phyloP scores from a whole-genome alignment of 2,888 invertebrate species.

The Podotricha telesiphe region DNA sequence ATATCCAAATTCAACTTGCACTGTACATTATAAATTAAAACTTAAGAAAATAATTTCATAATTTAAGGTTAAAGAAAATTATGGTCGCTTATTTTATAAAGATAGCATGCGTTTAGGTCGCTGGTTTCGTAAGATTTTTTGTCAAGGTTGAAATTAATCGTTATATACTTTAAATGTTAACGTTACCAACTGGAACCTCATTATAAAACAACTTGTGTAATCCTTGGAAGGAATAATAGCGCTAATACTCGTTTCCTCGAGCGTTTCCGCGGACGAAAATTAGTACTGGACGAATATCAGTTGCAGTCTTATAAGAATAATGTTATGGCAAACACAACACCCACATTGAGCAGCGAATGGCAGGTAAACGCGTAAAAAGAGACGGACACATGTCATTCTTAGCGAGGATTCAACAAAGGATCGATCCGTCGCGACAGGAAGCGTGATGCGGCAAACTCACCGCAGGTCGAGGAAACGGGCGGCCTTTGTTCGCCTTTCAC shows the following conservation, averaged over 20 bases:
- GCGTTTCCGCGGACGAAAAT: slow-evolving; percentile 50
- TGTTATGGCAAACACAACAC: slow-evolving; percentile 53
- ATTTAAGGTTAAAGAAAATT: slow-evolving; percentile 53
- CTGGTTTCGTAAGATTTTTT: slow-evolving; percentile 69
- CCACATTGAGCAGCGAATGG: slow-evolving; percentile 60
- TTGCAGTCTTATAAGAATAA: slow-evolving; percentile 44
- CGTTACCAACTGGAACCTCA: slow-evolving; percentile 52
- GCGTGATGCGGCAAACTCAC: slow-evolving; percentile 74
- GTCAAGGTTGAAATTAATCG: slow-evolving; percentile 71
- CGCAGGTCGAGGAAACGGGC: slow-evolving; percentile 82
- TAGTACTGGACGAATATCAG: slow-evolving; percentile 35
- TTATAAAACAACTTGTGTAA: slow-evolving; percentile 49
- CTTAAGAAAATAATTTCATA: not conserved
- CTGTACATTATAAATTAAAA: not conserved
- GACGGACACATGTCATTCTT: slow-evolving; percentile 72
- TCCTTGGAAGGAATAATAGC: slow-evolving; percentile 51
- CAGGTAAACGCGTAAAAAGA: slow-evolving; percentile 73
- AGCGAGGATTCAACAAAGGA: slow-evolving; percentile 77
- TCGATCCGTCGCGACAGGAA: slow-evolving; percentile 70
- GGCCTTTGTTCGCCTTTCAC: slow-evolving; percentile 80
- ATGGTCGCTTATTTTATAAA: slow-evolving; percentile 68
- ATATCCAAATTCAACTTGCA: not conserved
- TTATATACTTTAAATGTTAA: slow-evolving; percentile 69
- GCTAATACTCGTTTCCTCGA: slow-evolving; percentile 51
- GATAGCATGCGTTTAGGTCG: slow-evolving; percentile 67